phyloP scores from a whole-genome alignment of 2,113 vertebrate species.

The Dinomys branickii region DNA sequence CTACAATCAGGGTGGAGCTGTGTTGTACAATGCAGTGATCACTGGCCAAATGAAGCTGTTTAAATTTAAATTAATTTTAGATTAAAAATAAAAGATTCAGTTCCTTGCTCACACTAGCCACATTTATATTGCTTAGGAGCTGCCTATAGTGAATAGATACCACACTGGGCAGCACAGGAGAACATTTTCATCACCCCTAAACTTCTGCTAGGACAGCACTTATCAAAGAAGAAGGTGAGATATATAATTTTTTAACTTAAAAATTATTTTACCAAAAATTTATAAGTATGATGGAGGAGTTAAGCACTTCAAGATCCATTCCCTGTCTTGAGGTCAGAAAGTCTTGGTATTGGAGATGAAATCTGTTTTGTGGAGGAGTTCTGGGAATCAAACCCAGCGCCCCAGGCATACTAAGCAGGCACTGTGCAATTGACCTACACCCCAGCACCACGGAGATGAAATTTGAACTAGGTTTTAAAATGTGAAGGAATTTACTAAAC shows the following conservation, averaged over 20 bases:
- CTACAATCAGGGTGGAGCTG: neutral
- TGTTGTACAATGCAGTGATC: neutral
- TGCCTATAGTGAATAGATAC: neutral
- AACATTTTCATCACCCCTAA: slow-evolving; percentile 2
- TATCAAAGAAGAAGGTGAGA: neutral
- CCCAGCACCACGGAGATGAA: neutral
- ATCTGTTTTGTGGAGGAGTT: neutral
- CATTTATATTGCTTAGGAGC: neutral
- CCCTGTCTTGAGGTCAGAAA: neutral
- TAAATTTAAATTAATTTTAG: slow-evolving; percentile 40
- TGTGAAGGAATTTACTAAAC: neutral
- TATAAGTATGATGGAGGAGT: neutral
- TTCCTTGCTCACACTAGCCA: neutral
- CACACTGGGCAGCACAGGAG: neutral
- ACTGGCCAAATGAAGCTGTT: neutral
- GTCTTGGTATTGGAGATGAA: neutral
- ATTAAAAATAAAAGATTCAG: slow-evolving; percentile 7
- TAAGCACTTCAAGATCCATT: neutral
- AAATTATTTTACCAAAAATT: slow-evolving; percentile 2
- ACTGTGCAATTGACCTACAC: neutral
- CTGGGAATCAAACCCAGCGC: neutral
- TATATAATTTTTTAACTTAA: neutral
- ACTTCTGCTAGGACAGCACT: neutral
- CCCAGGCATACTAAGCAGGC: neutral
- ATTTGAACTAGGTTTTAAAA: neutral